These are phyloP conservation scores for Amphiprion ocellaris DNA, from an alignment of 2,113 vertebrate species.

Conservation along the genomic window DNA sequence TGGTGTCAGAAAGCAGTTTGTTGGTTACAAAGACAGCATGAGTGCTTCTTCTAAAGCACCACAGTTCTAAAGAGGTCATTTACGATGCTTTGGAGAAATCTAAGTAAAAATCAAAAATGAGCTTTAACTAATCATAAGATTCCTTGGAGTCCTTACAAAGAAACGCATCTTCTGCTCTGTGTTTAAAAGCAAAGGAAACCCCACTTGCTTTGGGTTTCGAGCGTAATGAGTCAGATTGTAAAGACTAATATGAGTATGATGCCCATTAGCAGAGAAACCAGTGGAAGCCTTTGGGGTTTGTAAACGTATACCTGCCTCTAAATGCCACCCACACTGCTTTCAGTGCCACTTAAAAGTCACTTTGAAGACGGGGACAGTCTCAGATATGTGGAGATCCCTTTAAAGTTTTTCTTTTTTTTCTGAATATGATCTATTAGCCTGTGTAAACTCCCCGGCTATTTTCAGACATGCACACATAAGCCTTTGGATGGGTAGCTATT, in stretches of 20 bases:
- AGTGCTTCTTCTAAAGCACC: conserved; percentile 3
- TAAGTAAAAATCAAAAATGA: neutral
- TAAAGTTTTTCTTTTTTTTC: conserved; percentile 49
- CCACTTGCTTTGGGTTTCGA: conserved; percentile 14
- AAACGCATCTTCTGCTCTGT: neutral
- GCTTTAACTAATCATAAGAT: neutral
- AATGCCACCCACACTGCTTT: conserved; percentile 73
- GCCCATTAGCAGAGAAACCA: conserved; percentile 48
- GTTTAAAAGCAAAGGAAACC: conserved; percentile 32
- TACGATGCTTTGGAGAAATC: conserved; percentile 3
- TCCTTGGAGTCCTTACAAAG: neutral
- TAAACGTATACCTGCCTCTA: conserved; percentile 68
- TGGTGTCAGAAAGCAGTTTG: neutral
- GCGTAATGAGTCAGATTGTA: conserved; percentile 61
- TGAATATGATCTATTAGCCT: conserved; percentile 75
- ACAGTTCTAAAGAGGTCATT: conserved; percentile 1
- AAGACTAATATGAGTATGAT: conserved; percentile 64
- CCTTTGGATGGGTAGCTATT: conserved; percentile 78
- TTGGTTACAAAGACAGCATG: neutral
- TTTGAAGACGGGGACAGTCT: conserved; percentile 70
- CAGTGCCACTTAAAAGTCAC: conserved; percentile 71
- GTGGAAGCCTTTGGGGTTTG: conserved; percentile 67
- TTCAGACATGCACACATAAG: conserved; percentile 77
- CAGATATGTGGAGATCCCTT: conserved; percentile 51
- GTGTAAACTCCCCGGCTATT: conserved; percentile 77